A percentile compares a stretch with the other conserved stretches of the same genome.
Evolutionary conservation across 2,888 invertebrate genomes (phyloP).

Genomic region (Rosalia funebris): DNA sequence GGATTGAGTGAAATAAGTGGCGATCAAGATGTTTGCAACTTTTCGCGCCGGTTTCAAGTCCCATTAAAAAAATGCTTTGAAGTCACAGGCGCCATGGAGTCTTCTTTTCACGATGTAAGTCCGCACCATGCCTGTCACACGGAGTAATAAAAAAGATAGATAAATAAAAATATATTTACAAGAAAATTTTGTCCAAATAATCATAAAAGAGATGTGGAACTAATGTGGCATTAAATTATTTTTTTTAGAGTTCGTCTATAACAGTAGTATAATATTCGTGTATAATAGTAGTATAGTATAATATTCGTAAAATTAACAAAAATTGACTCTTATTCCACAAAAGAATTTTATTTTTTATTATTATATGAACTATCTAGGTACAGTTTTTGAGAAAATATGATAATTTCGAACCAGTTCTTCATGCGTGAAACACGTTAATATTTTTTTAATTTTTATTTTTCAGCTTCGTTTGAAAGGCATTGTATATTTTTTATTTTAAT

Average conservation of each 20-base stretch:
- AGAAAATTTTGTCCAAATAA: neutral
- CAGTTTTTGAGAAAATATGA: too few species aligned
- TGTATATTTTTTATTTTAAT: too few species aligned
- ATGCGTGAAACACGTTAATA: too few species aligned
- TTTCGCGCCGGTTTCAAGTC: conserved; percentile 31
- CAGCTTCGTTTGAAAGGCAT: too few species aligned
- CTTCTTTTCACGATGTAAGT: conserved; percentile 9
- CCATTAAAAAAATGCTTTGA: conserved; percentile 7
- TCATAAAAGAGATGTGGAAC: neutral
- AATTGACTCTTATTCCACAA: too few species aligned
- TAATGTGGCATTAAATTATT: neutral
- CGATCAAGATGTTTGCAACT: conserved; percentile 26
- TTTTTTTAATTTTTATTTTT: too few species aligned
- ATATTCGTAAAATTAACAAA: too few species aligned
- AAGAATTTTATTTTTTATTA: too few species aligned
- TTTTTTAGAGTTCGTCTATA: neutral
- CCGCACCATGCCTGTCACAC: neutral
- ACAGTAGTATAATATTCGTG: neutral
- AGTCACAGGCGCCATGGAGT: neutral
- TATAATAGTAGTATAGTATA: conserved; percentile 2
- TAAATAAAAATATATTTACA: neutral
- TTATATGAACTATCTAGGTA: too few species aligned
- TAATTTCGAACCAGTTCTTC: too few species aligned
- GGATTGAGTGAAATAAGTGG: conserved; percentile 27
- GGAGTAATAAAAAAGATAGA: neutral